Evolutionary conservation across 1,140 invertebrate species (phyloP).

Genomic region (Gonioctena quinquepunctata): DNA sequence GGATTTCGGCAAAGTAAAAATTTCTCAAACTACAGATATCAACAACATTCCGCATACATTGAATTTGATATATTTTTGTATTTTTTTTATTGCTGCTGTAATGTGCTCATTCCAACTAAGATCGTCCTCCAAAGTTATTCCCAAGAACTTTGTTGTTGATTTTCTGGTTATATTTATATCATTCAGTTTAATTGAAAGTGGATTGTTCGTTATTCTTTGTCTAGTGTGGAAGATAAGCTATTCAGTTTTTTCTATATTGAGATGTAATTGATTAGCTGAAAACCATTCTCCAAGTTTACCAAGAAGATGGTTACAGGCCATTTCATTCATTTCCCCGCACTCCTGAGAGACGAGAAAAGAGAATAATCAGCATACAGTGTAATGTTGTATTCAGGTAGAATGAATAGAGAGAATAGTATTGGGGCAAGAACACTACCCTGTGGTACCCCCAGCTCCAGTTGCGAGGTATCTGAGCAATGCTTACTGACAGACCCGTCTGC

Average conservation of each 20-base stretch:
- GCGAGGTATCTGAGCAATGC: background rate
- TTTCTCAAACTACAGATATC: too few relatives aligned
- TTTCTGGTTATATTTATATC: background rate
- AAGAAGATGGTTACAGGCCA: background rate
- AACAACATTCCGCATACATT: background rate
- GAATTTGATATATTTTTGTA: background rate
- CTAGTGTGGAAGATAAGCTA: background rate
- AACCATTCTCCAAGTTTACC: conserved; percentile 1
- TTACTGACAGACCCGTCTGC: background rate
- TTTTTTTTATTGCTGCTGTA: background rate
- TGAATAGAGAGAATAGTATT: background rate
- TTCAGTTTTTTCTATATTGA: background rate
- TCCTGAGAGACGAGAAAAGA: background rate
- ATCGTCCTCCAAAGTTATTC: background rate
- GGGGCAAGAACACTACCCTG: background rate
- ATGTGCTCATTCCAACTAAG: background rate
- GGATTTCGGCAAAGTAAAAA: background rate
- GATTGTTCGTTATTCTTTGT: background rate
- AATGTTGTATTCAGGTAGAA: background rate
- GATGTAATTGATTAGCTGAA: background rate
- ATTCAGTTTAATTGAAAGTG: background rate
- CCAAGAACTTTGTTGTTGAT: conserved; percentile 1
- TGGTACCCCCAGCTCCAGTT: background rate
- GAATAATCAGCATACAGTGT: background rate
- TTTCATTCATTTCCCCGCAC: background rate